These are phyloP conservation scores for Stenopsyche tienmushanensis DNA, from an alignment of 1,140 invertebrate genomes.

Conservation along the genomic window DNA sequence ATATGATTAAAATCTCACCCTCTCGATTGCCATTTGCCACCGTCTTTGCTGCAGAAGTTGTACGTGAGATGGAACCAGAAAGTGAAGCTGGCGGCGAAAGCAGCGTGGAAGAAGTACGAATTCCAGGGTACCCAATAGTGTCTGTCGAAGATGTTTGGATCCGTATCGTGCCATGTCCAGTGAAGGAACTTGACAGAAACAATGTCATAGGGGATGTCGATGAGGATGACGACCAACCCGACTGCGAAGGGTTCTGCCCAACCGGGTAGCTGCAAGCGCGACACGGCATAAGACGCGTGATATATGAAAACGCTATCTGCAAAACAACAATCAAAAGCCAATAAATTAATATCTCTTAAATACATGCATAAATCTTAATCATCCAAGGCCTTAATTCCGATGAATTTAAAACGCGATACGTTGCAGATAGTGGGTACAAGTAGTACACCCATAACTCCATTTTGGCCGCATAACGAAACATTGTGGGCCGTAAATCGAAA, in stretches of 20 bases:
- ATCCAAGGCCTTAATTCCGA: neutral
- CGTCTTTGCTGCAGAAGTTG: slow-evolving; percentile 55
- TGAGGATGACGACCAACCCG: slow-evolving; percentile 69
- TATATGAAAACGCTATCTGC: slow-evolving; percentile 79
- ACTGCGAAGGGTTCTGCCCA: slow-evolving; percentile 75
- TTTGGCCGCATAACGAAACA: too few relatives aligned
- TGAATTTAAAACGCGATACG: too few relatives aligned
- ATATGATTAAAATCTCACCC: slow-evolving; percentile 43
- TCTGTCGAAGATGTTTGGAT: slow-evolving; percentile 76
- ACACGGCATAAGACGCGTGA: slow-evolving; percentile 65
- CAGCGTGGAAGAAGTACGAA: slow-evolving; percentile 79
- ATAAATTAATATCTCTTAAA: too few relatives aligned
- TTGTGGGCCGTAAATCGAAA: too few relatives aligned
- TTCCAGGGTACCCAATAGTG: slow-evolving; percentile 79
- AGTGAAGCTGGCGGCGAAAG: slow-evolving; percentile 71
- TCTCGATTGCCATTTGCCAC: slow-evolving; percentile 56
- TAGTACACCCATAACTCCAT: neutral
- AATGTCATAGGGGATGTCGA: slow-evolving; percentile 82
- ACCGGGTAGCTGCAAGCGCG: slow-evolving; percentile 62
- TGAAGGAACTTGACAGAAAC: slow-evolving; percentile 77
- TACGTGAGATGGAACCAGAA: slow-evolving; percentile 66
- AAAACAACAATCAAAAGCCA: slow-evolving; percentile 42
- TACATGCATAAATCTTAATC: neutral
- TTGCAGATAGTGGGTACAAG: neutral
- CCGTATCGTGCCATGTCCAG: slow-evolving; percentile 86